A percentile compares a stretch with the other conserved stretches of the same genome.
phyloP scores from a whole-genome alignment of 2,888 invertebrate genomes.

The Tribolium freemani region DNA sequence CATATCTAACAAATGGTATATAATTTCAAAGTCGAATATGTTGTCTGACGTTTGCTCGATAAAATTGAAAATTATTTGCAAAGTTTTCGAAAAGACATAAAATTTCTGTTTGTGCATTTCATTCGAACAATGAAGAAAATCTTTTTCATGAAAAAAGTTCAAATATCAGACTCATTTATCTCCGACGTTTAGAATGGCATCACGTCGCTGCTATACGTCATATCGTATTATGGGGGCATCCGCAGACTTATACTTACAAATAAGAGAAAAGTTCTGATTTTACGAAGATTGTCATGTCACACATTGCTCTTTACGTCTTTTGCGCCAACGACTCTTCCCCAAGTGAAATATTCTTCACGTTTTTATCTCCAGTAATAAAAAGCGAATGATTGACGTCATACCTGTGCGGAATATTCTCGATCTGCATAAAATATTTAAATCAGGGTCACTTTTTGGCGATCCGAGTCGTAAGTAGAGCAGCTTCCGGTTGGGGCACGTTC shows the following conservation, averaged over 20 bases:
- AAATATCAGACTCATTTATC: constrained; percentile 59
- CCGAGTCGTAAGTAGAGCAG: constrained; percentile 52
- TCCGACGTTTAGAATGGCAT: constrained; percentile 60
- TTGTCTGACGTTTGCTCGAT: constrained; percentile 54
- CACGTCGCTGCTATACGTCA: constrained; percentile 61
- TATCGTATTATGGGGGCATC: constrained; percentile 57
- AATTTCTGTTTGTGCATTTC: constrained; percentile 51
- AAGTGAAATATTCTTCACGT: constrained; percentile 18
- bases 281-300: constrained; percentile 59
- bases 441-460: constrained; percentile 12
- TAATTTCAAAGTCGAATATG: constrained; percentile 53
- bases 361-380: constrained; percentile 24
- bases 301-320: constrained; percentile 52
- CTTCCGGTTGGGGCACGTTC: constrained; percentile 61
- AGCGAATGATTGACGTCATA: constrained; percentile 8
- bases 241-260: constrained; percentile 58
- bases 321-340: constrained; percentile 25
- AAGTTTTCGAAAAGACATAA: constrained; percentile 54
- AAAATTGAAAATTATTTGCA: constrained; percentile 56
- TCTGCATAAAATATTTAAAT: background rate
- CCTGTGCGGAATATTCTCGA: constrained; percentile 4
- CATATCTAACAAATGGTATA: constrained; percentile 49
- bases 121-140: constrained; percentile 52
- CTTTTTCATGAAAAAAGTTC: constrained; percentile 53
- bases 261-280: constrained; percentile 60